Percentiles rank a stretch among this genome's conserved stretches.
These are phyloP conservation scores for Trachelus troglodyta DNA, from an alignment of 2,888 invertebrate species.

Conservation along the genomic window DNA sequence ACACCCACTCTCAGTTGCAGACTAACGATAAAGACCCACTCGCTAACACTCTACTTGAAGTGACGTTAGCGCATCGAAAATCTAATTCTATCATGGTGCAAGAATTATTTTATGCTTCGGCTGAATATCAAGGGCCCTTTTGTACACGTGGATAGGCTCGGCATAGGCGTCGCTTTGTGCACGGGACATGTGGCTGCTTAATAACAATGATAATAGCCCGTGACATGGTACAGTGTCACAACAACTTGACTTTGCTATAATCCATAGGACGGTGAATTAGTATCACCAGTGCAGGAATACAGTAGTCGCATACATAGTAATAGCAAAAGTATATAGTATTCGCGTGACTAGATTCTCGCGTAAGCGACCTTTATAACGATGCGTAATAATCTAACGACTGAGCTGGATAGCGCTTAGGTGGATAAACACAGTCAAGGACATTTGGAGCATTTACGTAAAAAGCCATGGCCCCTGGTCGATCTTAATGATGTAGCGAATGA, in stretches of 20 bases:
- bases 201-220: neutral
- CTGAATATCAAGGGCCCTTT: neutral
- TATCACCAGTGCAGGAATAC: neutral
- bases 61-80: neutral
- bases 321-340: neutral
- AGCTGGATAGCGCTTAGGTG: slow-evolving; percentile 33
- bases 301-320: neutral
- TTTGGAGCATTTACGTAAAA: slow-evolving; percentile 37
- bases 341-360: neutral
- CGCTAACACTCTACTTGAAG: neutral
- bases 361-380: slow-evolving; percentile 8
- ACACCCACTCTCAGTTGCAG: neutral
- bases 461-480: slow-evolving; percentile 16
- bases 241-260: neutral
- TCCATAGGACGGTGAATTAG: neutral
- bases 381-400: slow-evolving; percentile 15
- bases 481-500: neutral
- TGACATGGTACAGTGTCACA: neutral
- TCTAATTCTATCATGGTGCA: neutral
- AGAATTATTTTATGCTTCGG: neutral
- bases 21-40: neutral
- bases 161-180: neutral
- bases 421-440: slow-evolving; percentile 45
- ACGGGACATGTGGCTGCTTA: neutral
- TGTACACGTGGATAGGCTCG: neutral